Evolutionary conservation across 2,113 vertebrate species (phyloP).

Genomic region (Oreochromis tanganicae): DNA sequence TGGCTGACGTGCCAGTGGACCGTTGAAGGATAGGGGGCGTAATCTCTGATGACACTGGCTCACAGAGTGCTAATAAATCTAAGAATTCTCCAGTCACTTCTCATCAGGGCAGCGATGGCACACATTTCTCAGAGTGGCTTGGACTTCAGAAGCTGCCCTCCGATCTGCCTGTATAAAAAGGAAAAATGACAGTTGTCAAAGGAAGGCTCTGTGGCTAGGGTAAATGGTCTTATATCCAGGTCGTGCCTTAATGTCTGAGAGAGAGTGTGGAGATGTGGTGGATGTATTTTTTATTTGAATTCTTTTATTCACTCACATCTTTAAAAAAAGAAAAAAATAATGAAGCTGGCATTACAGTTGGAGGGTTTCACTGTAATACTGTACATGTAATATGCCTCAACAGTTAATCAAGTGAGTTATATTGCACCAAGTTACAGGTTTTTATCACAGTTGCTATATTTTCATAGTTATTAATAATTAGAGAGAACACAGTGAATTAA

Average conservation of each 20-base stretch:
- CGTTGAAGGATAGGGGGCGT: slow-evolving; percentile 70
- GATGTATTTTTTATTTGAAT: not conserved
- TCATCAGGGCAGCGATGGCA: slow-evolving; percentile 48
- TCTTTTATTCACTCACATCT: not conserved
- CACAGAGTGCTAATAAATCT: slow-evolving; percentile 69
- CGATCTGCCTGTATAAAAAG: slow-evolving; percentile 28
- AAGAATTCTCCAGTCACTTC: slow-evolving; percentile 65
- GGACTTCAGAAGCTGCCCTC: slow-evolving; percentile 28
- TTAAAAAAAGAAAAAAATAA: not conserved
- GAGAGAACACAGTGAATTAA: not conserved
- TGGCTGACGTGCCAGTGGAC: slow-evolving; percentile 24
- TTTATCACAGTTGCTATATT: not conserved
- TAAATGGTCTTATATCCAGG: not conserved
- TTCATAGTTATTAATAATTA: not conserved
- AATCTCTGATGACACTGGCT: slow-evolving; percentile 71
- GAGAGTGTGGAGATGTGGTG: not conserved
- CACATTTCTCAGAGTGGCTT: slow-evolving; percentile 47
- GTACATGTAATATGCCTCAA: not conserved
- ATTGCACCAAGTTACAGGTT: not conserved
- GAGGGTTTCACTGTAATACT: not conserved
- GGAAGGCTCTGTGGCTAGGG: not conserved
- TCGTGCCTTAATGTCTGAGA: not conserved
- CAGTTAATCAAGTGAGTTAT: not conserved
- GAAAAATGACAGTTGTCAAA: slow-evolving; percentile 36
- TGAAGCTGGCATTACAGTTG: not conserved